phyloP scores from a whole-genome alignment of 2,888 invertebrate species.

The Chironomus tentans region DNA sequence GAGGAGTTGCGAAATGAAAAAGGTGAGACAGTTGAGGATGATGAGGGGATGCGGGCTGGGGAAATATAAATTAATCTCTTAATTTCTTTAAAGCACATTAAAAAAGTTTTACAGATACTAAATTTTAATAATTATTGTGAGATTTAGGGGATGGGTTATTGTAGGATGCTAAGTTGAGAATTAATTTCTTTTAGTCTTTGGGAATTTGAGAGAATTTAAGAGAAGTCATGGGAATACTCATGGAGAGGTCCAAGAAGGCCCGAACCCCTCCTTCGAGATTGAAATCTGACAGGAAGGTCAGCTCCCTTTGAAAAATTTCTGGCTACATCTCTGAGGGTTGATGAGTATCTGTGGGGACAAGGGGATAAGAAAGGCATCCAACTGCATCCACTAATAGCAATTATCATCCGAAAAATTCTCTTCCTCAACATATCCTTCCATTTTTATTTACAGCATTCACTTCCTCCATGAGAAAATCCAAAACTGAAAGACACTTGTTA shows the following conservation, averaged over 20 bases:
- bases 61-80: slow-evolving; percentile 14
- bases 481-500: slow-evolving; percentile 8
- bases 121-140: not conserved
- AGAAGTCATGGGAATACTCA: too few relatives aligned
- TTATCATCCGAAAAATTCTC: not conserved
- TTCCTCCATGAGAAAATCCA: not conserved
- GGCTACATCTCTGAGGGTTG: too few relatives aligned
- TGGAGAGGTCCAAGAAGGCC: too few relatives aligned
- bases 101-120: not conserved
- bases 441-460: not conserved
- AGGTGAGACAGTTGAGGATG: not conserved
- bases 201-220: too few relatives aligned
- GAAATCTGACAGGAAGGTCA: too few relatives aligned
- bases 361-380: too few relatives aligned
- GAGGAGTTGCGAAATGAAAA: not conserved
- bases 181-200: too few relatives aligned
- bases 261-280: too few relatives aligned
- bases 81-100: slow-evolving; percentile 1
- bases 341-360: too few relatives aligned
- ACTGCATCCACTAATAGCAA: not conserved
- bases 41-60: not conserved
- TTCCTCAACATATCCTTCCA: too few relatives aligned
- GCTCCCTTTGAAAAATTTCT: too few relatives aligned
- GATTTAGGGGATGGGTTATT: not conserved
- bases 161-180: too few relatives aligned